These are phyloP conservation scores for Stenodera caucasica DNA, from an alignment of 2,888 invertebrate species.

Conservation along the genomic window DNA sequence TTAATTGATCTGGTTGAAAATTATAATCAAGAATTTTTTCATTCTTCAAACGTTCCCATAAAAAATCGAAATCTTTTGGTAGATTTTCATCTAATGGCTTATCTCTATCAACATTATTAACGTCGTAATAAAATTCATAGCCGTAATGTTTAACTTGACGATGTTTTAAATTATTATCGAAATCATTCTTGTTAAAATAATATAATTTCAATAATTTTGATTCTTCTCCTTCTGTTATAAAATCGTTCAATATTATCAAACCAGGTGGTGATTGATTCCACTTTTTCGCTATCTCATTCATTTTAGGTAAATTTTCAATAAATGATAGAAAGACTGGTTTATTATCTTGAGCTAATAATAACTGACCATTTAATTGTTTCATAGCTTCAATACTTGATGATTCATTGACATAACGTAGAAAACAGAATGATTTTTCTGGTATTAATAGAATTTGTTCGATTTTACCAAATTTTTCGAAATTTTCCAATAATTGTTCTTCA, in stretches of 20 bases:
- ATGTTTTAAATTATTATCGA: constrained; percentile 66
- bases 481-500: constrained; percentile 63
- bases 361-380: constrained; percentile 62
- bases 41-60: constrained; percentile 63
- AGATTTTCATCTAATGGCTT: constrained; percentile 68
- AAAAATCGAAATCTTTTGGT: constrained; percentile 68
- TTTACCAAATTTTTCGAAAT: constrained; percentile 59
- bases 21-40: constrained; percentile 27
- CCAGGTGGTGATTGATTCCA: constrained; percentile 65
- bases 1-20: constrained; percentile 75
- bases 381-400: constrained; percentile 63
- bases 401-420: constrained; percentile 63
- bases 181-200: constrained; percentile 59
- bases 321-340: constrained; percentile 69
- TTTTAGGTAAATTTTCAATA: constrained; percentile 55
- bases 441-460: constrained; percentile 69
- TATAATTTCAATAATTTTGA: constrained; percentile 57
- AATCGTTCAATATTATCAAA: constrained; percentile 69
- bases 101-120: constrained; percentile 78
- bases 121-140: constrained; percentile 86
- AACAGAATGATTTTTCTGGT: constrained; percentile 80
- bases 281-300: constrained; percentile 41
- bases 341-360: constrained; percentile 61
- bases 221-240: constrained; percentile 74
- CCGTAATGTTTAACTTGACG: constrained; percentile 89